These are phyloP conservation scores for Phainopepla nitens DNA, from an alignment of 2,113 vertebrate genomes.

Conservation along the genomic window DNA sequence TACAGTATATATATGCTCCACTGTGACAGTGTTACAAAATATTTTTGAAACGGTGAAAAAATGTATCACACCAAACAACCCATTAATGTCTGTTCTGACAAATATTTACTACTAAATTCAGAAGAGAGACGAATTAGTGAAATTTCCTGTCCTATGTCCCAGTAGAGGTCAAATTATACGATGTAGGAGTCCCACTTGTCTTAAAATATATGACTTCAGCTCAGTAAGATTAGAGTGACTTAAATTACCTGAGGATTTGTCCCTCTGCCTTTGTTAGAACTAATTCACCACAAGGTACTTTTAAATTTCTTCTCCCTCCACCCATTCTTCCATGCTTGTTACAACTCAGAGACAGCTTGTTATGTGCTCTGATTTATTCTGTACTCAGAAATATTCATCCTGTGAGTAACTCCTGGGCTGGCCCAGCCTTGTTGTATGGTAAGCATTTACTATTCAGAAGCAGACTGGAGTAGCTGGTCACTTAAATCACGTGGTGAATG, in stretches of 20 bases:
- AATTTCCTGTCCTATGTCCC: neutral
- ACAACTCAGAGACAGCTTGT: neutral
- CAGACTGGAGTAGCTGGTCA: neutral
- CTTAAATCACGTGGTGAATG: neutral
- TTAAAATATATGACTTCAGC: neutral
- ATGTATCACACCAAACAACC: neutral
- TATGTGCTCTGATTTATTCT: neutral
- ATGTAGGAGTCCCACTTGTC: neutral
- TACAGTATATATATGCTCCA: neutral
- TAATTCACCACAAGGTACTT: neutral
- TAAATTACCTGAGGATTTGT: neutral
- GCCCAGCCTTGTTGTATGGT: neutral
- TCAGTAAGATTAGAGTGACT: neutral
- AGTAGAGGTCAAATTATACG: neutral
- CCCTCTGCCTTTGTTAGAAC: neutral
- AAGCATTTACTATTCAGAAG: neutral
- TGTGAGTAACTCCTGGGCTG: neutral
- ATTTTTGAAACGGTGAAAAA: neutral
- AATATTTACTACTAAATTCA: neutral
- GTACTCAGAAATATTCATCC: neutral
- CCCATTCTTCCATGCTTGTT: neutral
- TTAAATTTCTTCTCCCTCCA: neutral
- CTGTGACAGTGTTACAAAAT: neutral
- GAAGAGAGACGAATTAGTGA: neutral
- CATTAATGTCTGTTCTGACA: neutral